These are phyloP conservation scores for Drosophila pseudoobscura DNA, from an alignment of 1,140 invertebrate species.

Conservation along the genomic window DNA sequence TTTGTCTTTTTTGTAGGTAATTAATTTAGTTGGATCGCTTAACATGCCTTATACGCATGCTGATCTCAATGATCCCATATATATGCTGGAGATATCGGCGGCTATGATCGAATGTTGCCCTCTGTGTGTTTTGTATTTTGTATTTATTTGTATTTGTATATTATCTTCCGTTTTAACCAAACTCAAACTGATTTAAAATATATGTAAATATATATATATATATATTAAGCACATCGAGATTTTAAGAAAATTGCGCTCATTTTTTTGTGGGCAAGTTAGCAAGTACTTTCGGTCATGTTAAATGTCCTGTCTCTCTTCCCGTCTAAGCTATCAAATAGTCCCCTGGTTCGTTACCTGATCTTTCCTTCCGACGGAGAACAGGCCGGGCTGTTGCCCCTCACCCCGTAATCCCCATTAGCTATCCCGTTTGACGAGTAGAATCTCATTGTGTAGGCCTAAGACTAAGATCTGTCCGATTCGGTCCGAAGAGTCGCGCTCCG, in stretches of 20 bases:
- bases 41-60: conserved; percentile 6
- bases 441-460: conserved; percentile 56
- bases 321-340: too few species aligned
- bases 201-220: conserved; percentile 16
- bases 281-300: neutral
- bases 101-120: conserved; percentile 4
- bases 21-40: conserved; percentile 32
- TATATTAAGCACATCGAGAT: conserved; percentile 10
- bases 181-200: conserved; percentile 31
- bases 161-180: conserved; percentile 42
- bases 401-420: conserved; percentile 4
- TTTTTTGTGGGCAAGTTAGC: neutral
- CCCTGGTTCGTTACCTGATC: conserved; percentile 5
- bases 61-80: conserved; percentile 13
- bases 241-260: neutral
- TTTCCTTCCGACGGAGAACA: neutral
- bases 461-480: conserved; percentile 39
- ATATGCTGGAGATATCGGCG: conserved; percentile 5
- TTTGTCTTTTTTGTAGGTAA: neutral
- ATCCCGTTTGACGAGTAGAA: conserved; percentile 19
- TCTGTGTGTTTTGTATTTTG: conserved; percentile 33
- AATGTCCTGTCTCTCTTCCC: neutral
- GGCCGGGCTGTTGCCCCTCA: conserved; percentile 4
- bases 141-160: conserved; percentile 81
- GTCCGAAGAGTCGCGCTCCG: conserved; percentile 12